phyloP scores from a whole-genome alignment of 2,888 invertebrate genomes.

The Polydrusus tereticollis region DNA sequence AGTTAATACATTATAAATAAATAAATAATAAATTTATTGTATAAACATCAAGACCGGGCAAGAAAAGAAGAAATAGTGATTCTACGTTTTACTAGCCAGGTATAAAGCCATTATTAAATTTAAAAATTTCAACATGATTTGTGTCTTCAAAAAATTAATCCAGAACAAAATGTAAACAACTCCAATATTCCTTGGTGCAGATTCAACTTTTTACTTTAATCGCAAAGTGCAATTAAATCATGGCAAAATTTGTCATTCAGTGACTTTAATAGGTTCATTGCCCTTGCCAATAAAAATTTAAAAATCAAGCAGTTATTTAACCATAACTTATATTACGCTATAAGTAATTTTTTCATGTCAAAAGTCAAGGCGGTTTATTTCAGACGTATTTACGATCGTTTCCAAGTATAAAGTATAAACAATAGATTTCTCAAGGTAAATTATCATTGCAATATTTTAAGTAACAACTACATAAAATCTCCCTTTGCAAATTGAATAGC shows the following conservation, averaged over 20 bases:
- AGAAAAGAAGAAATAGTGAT: too few relatives aligned
- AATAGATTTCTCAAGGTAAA: conserved; percentile 32
- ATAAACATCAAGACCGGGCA: too few relatives aligned
- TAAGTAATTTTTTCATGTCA: conserved; percentile 44
- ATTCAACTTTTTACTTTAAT: not conserved
- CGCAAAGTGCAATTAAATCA: conserved; percentile 41
- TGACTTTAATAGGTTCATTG: conserved; percentile 44
- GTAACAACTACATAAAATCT: too few relatives aligned
- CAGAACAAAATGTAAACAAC: too few relatives aligned
- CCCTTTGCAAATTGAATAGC: too few relatives aligned
- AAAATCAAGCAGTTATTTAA: conserved; percentile 42
- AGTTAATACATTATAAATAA: too few relatives aligned
- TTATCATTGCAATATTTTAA: not conserved
- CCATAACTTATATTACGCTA: conserved; percentile 43
- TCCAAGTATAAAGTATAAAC: conserved; percentile 35
- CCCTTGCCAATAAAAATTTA: conserved; percentile 41
- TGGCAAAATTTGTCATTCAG: conserved; percentile 43
- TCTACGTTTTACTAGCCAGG: too few relatives aligned
- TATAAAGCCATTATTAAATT: too few relatives aligned
- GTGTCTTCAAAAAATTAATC: too few relatives aligned
- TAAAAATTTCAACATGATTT: too few relatives aligned
- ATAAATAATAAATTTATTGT: too few relatives aligned
- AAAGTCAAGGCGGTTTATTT: conserved; percentile 47
- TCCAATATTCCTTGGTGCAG: conserved; percentile 32
- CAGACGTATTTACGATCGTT: conserved; percentile 26